Evolutionary conservation across 2,888 invertebrate genomes (phyloP), one percentile per base, ranked within the genome.

Genomic region (Creontiades dilutus): DNA sequence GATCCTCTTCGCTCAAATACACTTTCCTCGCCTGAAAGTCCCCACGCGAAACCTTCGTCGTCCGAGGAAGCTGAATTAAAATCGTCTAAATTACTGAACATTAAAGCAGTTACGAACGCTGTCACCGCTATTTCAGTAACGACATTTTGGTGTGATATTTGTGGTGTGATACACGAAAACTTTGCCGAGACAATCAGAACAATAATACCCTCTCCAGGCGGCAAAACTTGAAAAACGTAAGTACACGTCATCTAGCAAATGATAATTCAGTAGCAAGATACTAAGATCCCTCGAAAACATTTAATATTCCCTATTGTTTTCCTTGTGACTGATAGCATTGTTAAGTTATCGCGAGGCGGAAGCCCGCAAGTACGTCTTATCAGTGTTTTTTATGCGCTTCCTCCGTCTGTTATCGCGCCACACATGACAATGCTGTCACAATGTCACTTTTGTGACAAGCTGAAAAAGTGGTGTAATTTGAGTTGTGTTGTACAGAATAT

Each of bases 101-200:
- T 23, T 23, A 19, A 46, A 37, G 16, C 16, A 14, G 37, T 78
- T 46, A 12, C 37, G 19, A 76, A 76, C 76, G 76, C n/a, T 76
- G 11, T 76, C 27, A 76, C 14, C 76, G 28, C n/a, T 28, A 13
- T 3, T 75, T 13, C 28, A 37, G 11, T 37, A 85, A 19, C 23
- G 27, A 48, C 52, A 52, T 61, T 85, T 57, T 52, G 52, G 85
- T 85, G 85, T 85, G 57, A 57, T 57, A 27, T 84, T 61, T 61
- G 85, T 85, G 85, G 55, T 85, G 85, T 85, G 85, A 28, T 84
- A 16, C 68, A 85, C 85, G 57, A 85, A 82, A 85, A 85, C 85
- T 84, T 84, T 85, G 85, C 82, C 82, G 82, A 82, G 82, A 85
- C 85, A 85, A 85, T 85, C 85, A 85, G 68, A 68, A 68, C 68